Conservation (phyloP, 1,140 invertebrate genomes). For the Brachionus angularis region DNA sequence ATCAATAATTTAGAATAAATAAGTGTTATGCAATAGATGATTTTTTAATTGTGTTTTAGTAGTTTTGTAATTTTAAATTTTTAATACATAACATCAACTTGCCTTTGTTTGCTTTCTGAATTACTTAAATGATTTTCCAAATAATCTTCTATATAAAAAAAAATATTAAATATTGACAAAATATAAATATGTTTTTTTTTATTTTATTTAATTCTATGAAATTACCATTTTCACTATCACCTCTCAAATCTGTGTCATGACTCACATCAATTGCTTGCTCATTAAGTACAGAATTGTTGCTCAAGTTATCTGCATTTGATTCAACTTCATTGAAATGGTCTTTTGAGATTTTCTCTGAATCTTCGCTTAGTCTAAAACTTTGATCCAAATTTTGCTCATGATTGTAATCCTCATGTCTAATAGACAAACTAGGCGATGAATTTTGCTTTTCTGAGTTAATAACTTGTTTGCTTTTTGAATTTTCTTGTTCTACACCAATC, state of each 20-base stretch:
- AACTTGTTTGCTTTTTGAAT: background rate
- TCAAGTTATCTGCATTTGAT: background rate
- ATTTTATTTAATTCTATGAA: too few relatives aligned
- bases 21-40: too few relatives aligned
- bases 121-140: background rate
- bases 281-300: background rate
- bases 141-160: constrained; percentile 2
- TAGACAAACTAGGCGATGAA: too few relatives aligned
- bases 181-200: too few relatives aligned
- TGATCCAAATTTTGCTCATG: too few relatives aligned
- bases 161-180: background rate
- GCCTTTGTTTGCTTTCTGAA: constrained; percentile 6
- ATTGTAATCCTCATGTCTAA: too few relatives aligned
- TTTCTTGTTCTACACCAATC: background rate
- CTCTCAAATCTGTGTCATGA: background rate
- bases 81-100: constrained; percentile 35
- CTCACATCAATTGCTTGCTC: background rate
- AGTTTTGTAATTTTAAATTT: too few relatives aligned
- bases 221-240: constrained; percentile 22
- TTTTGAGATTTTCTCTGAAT: too few relatives aligned
- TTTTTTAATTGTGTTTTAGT: too few relatives aligned
- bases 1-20: too few relatives aligned
- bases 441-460: background rate
- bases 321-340: too few relatives aligned
- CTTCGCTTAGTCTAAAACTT: too few relatives aligned